Conservation (phyloP, 2,888 invertebrate species). For the Chrysolina oricalcia region DNA sequence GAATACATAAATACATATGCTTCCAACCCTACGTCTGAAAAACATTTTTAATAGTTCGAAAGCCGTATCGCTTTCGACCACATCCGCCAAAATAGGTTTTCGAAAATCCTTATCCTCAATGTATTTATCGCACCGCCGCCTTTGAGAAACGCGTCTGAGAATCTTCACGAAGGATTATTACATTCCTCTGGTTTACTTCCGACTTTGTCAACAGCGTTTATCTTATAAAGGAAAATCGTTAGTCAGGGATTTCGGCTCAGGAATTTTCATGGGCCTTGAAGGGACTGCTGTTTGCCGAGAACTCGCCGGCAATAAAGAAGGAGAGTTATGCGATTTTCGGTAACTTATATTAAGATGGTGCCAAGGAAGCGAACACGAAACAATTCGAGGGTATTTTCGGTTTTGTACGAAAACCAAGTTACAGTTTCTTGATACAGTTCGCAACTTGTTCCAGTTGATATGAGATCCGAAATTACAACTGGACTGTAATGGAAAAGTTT, state of each 20-base stretch:
- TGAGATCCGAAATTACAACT: no score
- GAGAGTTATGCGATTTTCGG: slow-evolving; percentile 25
- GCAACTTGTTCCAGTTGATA: no score
- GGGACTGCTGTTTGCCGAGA: slow-evolving; percentile 37
- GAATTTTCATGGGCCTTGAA: slow-evolving; percentile 42
- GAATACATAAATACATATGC: no score
- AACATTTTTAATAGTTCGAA: neutral
- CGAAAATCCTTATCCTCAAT: neutral
- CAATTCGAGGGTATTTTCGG: neutral
- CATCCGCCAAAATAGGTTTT: neutral
- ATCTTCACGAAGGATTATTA: slow-evolving; percentile 40
- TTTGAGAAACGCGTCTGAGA: slow-evolving; percentile 21
- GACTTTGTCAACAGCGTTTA: slow-evolving; percentile 44
- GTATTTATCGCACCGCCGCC: slow-evolving; percentile 1
- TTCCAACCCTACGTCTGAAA: no score
- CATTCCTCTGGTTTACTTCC: slow-evolving; percentile 46
- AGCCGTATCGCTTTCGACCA: neutral
- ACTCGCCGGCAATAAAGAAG: slow-evolving; percentile 36
- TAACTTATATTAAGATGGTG: slow-evolving; percentile 1
- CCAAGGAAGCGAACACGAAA: neutral
- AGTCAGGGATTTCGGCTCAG: slow-evolving; percentile 40
- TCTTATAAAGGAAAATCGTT: slow-evolving; percentile 38
- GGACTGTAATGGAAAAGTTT: no score
- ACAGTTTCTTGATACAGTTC: no score
- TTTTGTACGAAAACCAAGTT: neutral